These are phyloP conservation scores for Mesembrinibis cayennensis DNA, from an alignment of 2,113 vertebrate species.

Conservation along the genomic window DNA sequence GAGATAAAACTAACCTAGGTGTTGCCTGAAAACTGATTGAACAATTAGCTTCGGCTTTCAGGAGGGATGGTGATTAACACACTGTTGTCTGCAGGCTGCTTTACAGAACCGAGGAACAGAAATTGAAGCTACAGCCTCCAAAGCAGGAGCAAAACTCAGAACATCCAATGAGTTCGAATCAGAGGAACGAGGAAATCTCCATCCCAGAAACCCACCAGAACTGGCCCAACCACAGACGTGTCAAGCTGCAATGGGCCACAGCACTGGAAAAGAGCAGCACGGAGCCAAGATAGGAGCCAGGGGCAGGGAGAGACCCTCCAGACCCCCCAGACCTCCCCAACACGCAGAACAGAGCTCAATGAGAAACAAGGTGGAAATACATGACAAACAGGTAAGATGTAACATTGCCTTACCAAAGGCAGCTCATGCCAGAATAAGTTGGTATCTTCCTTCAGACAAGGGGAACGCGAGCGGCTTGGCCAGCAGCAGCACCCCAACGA, in stretches of 20 bases:
- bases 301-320: neutral
- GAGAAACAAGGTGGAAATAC: neutral
- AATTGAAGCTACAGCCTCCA: neutral
- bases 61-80: neutral
- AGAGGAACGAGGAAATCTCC: neutral
- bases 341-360: neutral
- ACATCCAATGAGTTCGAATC: neutral
- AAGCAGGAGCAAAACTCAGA: neutral
- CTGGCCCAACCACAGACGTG: fast-evolving
- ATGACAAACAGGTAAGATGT: neutral
- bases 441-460: neutral
- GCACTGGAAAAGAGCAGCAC: neutral
- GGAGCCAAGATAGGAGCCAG: fast-evolving
- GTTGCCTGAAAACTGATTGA: neutral
- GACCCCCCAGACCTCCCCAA: neutral
- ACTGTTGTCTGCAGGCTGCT: neutral
- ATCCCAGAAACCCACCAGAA: neutral
- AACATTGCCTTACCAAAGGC: neutral
- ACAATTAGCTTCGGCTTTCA: neutral
- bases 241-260: fast-evolving
- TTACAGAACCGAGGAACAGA: neutral
- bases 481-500: neutral
- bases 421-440: fast-evolving
- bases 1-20: neutral
- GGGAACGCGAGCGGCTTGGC: fast-evolving